Evolutionary conservation across 2,888 invertebrate genomes (phyloP), one percentile per base, ranked within the genome.

Genomic region (Himalopsyche japonica): DNA sequence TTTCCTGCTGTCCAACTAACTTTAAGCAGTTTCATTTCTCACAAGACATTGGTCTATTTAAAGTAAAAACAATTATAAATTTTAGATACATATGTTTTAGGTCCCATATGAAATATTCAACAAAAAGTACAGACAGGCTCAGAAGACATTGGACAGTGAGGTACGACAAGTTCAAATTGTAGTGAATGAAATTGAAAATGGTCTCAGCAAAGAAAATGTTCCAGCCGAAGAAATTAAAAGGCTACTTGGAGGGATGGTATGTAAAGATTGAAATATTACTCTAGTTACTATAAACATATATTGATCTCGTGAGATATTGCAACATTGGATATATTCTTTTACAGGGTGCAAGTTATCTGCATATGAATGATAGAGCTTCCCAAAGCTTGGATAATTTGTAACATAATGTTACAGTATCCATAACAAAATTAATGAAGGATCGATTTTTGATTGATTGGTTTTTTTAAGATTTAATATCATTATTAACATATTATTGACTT

Each of bases 51-150:
- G n/a, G n/a, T n/a, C n/a, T n/a, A n/a, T n/a, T n/a, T n/a, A n/a
- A n/a, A n/a, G n/a, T n/a, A n/a, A 37, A 37, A 37, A 37, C 7
- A 37, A 5, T 37, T 37, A 8, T 5, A 37, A 0, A 79, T 1
- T 7, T 20, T 8, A n/a, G n/a, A 37, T 37, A 18, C 12, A 57
- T 80, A 4, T 20, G 1, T 88, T 90, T 24, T 88, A 98, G 97
- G 98, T 99, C 87, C 99, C 99, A 1, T 99, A 99, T 89, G 99
- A 99, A 91, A 95, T 99, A 79, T 93, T 99, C 87, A 99, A 99
- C 91, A 99, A 99, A 90, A 97, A 97, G 88, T 99, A 99, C 90
- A 95, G 99, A 82, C 95, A 96, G 77, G 97, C 98, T 2, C 99
- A 99, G 91, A 98, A 99, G 88, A 95, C 96, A 15, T 92, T 99